phyloP scores from a whole-genome alignment of 2,113 vertebrate genomes.

The Phylloscopus trochilus region DNA sequence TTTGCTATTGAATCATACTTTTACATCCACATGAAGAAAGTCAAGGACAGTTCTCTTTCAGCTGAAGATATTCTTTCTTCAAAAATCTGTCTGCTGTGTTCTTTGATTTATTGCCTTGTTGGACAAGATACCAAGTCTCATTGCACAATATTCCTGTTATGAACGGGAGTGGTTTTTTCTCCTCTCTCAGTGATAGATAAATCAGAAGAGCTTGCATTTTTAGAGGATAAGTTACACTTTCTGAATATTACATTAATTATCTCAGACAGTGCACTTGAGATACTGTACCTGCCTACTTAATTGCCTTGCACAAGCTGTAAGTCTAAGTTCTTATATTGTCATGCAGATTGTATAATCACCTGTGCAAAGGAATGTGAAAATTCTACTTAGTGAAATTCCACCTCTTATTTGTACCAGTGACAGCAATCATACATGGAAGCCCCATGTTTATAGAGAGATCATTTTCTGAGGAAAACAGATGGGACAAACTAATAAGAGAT shows the following conservation, averaged over 20 bases:
- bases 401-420: not conserved
- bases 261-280: not conserved
- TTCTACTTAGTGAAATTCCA: not conserved
- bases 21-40: constrained; percentile 12
- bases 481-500: not conserved
- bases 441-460: not conserved
- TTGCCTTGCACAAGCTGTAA: not conserved
- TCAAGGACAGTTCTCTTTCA: constrained; percentile 46
- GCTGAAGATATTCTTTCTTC: constrained; percentile 16
- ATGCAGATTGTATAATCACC: not conserved
- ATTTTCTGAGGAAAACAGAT: not conserved
- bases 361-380: not conserved
- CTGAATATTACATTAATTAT: not conserved
- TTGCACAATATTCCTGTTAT: constrained; percentile 25
- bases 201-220: constrained; percentile 29
- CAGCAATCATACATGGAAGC: not conserved
- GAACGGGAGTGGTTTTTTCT: not conserved
- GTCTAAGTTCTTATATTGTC: not conserved
- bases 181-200: constrained; percentile 1
- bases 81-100: constrained; percentile 32
- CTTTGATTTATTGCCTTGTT: constrained; percentile 61
- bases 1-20: constrained; percentile 23
- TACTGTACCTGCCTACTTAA: not conserved
- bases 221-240: not conserved
- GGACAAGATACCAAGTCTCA: constrained; percentile 5